phyloP scores from a whole-genome alignment of 2,113 vertebrate species.

The Podocnemis expansa region DNA sequence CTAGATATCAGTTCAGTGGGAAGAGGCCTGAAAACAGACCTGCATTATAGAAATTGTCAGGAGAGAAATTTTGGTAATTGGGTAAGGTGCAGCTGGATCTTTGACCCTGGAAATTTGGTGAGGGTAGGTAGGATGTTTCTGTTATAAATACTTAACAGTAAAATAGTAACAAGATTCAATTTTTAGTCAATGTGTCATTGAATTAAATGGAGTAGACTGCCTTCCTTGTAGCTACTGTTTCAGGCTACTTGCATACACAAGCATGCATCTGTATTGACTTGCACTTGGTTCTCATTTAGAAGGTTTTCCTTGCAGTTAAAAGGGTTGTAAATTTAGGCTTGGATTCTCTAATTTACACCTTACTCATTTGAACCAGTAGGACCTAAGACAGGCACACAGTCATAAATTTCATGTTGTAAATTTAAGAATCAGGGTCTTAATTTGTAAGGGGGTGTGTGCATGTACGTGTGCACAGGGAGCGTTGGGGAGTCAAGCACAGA shows the following conservation, averaged over 20 bases:
- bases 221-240: neutral
- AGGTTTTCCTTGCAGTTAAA: neutral
- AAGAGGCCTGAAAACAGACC: neutral
- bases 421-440: neutral
- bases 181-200: neutral
- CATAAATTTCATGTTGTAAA: neutral
- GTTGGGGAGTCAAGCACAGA: neutral
- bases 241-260: accelerated
- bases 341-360: neutral
- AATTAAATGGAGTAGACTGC: neutral
- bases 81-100: neutral
- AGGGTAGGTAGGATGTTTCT: neutral
- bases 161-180: neutral
- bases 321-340: neutral
- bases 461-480: neutral
- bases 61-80: neutral
- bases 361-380: accelerated
- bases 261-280: neutral
- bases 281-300: neutral
- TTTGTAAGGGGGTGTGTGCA: neutral
- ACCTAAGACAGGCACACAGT: neutral
- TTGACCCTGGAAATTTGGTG: neutral
- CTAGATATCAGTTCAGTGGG: neutral
- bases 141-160: neutral
- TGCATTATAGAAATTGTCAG: neutral